A percentile compares a stretch with the other conserved stretches of the same genome.
phyloP scores from a whole-genome alignment of 2,888 invertebrate genomes.

The Halictus ligatus region DNA sequence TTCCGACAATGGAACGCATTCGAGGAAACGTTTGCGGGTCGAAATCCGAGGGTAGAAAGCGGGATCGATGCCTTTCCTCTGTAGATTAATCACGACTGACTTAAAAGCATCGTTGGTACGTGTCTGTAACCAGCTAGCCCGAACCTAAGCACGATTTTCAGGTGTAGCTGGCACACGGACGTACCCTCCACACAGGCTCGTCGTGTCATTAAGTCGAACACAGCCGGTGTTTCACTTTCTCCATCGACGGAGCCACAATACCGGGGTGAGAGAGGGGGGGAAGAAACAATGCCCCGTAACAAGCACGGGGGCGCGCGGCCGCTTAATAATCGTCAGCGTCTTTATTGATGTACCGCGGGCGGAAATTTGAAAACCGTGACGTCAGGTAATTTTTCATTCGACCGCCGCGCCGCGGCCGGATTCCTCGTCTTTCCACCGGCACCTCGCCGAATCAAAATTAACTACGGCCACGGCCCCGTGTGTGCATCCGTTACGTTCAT shows the following conservation, averaged over 20 bases:
- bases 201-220: conserved; percentile 43
- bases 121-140: conserved; percentile 9
- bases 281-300: conserved; percentile 68
- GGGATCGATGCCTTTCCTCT: conserved; percentile 17
- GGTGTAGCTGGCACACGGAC: conserved; percentile 7
- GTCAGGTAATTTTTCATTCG: conserved; percentile 69
- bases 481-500: conserved; percentile 66
- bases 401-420: conserved; percentile 14
- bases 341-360: conserved; percentile 68
- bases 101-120: conserved; percentile 9
- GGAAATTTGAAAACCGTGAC: conserved; percentile 65
- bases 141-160: conserved; percentile 12
- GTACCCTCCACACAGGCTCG: conserved; percentile 4
- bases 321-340: conserved; percentile 70
- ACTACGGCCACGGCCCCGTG: conserved; percentile 35
- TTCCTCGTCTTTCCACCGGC: conserved; percentile 42
- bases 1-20: background rate
- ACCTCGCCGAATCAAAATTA: conserved; percentile 62
- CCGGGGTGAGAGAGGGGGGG: background rate
- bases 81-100: background rate
- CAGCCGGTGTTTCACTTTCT: conserved; percentile 52
- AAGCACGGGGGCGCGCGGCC: conserved; percentile 56
- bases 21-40: conserved; percentile 4
- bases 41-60: conserved; percentile 2
- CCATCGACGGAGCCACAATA: conserved; percentile 40